Base-by-base conservation (phyloP, 1,140 invertebrate genomes). In the Pseudomyrmex flavicornis region DNA sequence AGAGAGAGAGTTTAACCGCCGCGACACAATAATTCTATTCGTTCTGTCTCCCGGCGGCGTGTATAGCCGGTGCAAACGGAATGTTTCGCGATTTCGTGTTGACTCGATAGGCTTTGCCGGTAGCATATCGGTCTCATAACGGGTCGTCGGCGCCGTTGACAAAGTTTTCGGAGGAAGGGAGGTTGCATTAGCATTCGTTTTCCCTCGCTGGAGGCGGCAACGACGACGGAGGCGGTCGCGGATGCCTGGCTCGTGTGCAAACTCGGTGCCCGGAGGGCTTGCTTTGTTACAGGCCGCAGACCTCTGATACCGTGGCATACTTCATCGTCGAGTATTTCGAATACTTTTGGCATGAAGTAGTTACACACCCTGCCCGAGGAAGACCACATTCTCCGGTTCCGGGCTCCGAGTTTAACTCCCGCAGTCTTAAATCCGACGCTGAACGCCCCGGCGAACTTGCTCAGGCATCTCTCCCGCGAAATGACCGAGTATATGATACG, bases 341-440 rank as follows among this genome's bases (percentile, higher is more conserved):
- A 90, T 90, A 90, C 88, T 88, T 86, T 89, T 85, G 89, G 86
- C 86, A 89, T 72, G 86, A 87, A 83, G 86, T 88, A 86, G 84
- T 85, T 85, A 70, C 84, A 80, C 84, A 61, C 86, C 54, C 48
- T 63, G 69, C 80, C 69, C 35, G 77, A 58, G 68, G 69, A 86
- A 85, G 83, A 82, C 50, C 70, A 76, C 86, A 82, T 82, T 87
- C 87, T 70, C 74, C 66, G 59, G 82, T 88, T 85, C 86, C 66
- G 50, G 62, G 65, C 15, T 22, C 65, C 66, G 75, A 66, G 83
- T 86, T 68, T 68, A 77, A 44, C 76, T 77, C 50, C 35, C 35
- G 50, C 63, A 63, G 83, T 86, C 82, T 70, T 87, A 88, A 88
- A 87, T 46, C 50, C 72, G 79, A 7, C 10, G 65, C n/a, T 59